Evolutionary conservation across 2,888 invertebrate genomes (phyloP), one percentile per base, ranked within the genome.

Genomic region (Horisme vitalbata): DNA sequence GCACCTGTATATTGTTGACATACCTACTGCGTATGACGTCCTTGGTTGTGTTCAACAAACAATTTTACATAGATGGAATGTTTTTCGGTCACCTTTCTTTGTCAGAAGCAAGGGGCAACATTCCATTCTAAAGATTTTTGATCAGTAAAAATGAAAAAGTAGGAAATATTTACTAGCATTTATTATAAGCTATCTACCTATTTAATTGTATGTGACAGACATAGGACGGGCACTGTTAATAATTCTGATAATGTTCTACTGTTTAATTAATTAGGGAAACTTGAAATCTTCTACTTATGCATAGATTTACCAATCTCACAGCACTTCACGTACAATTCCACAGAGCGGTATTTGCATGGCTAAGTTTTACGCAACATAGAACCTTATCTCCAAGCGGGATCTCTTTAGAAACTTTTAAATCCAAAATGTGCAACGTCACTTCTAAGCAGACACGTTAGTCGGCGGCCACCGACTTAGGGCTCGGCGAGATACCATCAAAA

Each of bases 361-460:
- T 41, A 12, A 35, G 23, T 39, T 49, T 38, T 38, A 46, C 23
- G 34, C 50, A 38, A 61, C 28, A 50, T 51, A 63, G 45, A 46
- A 55, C 60, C 51, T 55, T 62, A 55, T 55, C 34, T 41, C 55
- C 52, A 52, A 45, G 59, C 50, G 39, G 41, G 53, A 55, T 68
- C 58, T 61, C 65, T 55, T 56, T 62, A 63, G 61, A 56, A 57
- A 59, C 63, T 64, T 65, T 68, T 63, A 54, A 1, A 49, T 55
- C 56, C 61, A 52, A 68, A 70, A 69, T 64, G 65, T 71, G 72
- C 77, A 68, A 78, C 83, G 81, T 84, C 82, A 83, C 70, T 60
- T 52, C 65, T 73, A 69, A 75, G 74, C 78, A 77, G 74, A 75
- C 72, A 68, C 68, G 65, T 63, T 65, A 64, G 65, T 61, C 64